These are phyloP conservation scores for Chloebia gouldiae DNA, from an alignment of 2,113 vertebrate species.

Conservation along the genomic window DNA sequence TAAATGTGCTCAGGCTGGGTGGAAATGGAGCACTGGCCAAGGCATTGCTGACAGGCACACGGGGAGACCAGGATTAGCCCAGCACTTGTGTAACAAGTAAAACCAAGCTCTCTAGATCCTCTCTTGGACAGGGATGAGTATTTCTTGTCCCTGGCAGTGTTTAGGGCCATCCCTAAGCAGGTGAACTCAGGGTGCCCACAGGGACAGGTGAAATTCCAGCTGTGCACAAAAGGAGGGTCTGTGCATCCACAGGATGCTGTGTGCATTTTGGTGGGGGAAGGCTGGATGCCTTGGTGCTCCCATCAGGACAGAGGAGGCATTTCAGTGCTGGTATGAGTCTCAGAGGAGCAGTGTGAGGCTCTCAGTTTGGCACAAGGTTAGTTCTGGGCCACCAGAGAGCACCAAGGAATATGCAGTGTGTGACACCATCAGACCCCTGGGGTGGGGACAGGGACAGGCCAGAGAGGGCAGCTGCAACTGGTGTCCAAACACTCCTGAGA, in stretches of 20 bases:
- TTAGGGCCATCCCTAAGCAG: background rate
- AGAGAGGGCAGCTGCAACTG: background rate
- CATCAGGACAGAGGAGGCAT: background rate
- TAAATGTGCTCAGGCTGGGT: background rate
- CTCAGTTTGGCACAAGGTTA: background rate
- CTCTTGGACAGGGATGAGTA: background rate
- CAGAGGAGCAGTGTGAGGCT: background rate
- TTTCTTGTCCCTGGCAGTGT: background rate
- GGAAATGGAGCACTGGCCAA: rapidly evolving
- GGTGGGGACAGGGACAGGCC: background rate
- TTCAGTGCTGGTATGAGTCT: background rate
- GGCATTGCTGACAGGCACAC: background rate
- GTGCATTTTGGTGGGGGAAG: background rate
- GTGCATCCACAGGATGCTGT: rapidly evolving
- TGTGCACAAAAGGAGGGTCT: background rate
- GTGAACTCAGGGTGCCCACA: rapidly evolving
- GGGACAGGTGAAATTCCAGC: background rate
- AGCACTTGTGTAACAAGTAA: background rate
- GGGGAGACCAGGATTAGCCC: background rate
- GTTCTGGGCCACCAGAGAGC: background rate
- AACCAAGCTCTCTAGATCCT: background rate
- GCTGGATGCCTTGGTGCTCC: background rate
- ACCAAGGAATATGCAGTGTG: background rate
- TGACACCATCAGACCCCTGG: rapidly evolving
- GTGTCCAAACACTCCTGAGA: background rate